Evolutionary conservation across 1,140 invertebrate species (phyloP).

Genomic region (Zaprionus kolodkinae): DNA sequence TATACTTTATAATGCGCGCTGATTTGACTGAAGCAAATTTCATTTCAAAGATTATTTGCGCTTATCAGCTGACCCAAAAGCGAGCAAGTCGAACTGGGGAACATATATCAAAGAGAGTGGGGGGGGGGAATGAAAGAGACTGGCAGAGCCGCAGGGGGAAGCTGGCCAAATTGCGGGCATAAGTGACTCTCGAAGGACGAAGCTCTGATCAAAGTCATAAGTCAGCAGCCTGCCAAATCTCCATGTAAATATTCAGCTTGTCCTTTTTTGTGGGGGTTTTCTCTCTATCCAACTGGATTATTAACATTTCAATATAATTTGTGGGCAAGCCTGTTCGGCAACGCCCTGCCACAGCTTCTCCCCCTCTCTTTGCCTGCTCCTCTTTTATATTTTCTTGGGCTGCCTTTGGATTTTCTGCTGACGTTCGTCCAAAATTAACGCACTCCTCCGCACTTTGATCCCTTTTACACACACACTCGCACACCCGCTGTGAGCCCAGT

Average conservation of each 20-base stretch:
- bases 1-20: constrained; percentile 78
- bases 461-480: constrained; percentile 48
- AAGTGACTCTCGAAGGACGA: constrained; percentile 68
- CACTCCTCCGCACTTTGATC: constrained; percentile 76
- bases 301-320: constrained; percentile 83
- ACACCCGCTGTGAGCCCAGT: constrained; percentile 52
- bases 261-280: constrained; percentile 66
- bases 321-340: constrained; percentile 30
- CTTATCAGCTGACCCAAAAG: constrained; percentile 10
- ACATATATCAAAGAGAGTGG: constrained; percentile 50
- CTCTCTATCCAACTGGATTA: constrained; percentile 75
- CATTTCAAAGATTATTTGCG: constrained; percentile 75
- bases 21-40: constrained; percentile 74
- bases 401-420: constrained; percentile 72
- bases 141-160: not conserved
- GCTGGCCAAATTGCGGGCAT: constrained; percentile 73
- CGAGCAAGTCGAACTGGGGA: constrained; percentile 5
- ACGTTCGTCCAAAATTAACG: constrained; percentile 76
- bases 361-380: not conserved
- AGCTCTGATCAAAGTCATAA: constrained; percentile 79
- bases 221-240: constrained; percentile 74
- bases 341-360: too few species aligned
- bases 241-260: constrained; percentile 80
- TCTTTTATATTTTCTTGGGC: constrained; percentile 28
- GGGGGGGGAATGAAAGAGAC: not conserved